Evolutionary conservation across 2,888 invertebrate genomes (phyloP).

Genomic region (Lepidochrysops patricia): DNA sequence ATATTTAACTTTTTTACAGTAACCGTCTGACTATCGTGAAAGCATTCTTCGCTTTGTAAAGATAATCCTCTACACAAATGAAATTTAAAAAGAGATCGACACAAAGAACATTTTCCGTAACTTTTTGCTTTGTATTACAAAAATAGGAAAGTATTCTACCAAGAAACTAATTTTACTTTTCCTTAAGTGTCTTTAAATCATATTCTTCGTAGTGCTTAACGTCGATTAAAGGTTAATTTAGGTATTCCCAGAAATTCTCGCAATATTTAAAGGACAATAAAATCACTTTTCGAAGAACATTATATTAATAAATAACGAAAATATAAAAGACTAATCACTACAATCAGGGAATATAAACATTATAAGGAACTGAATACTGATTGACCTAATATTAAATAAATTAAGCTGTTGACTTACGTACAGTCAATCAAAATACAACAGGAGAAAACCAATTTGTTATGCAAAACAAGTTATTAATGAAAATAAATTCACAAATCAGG

Average conservation of each 20-base stretch:
- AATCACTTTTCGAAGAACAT: no score
- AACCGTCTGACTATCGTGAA: background rate
- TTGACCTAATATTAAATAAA: background rate
- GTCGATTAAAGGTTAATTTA: no score
- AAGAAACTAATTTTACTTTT: no score
- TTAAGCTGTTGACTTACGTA: background rate
- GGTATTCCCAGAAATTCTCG: no score
- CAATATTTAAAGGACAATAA: no score
- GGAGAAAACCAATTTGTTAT: background rate
- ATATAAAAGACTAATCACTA: no score
- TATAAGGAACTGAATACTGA: background rate
- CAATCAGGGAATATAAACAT: no score
- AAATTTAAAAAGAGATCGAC: background rate
- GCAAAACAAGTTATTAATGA: background rate
- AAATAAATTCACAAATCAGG: background rate
- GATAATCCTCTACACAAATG: background rate
- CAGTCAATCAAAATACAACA: background rate
- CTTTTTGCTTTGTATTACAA: no score
- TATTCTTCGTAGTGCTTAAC: no score
- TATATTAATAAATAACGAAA: no score
- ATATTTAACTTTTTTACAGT: background rate
- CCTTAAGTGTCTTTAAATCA: no score
- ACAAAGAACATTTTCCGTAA: background rate
- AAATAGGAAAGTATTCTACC: no score
- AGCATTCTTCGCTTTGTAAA: background rate